Evolutionary conservation across 2,797 vertebrate species (phyloP), one percentile per base, ranked within the genome.

Genomic region (Gorsachius magnificus): DNA sequence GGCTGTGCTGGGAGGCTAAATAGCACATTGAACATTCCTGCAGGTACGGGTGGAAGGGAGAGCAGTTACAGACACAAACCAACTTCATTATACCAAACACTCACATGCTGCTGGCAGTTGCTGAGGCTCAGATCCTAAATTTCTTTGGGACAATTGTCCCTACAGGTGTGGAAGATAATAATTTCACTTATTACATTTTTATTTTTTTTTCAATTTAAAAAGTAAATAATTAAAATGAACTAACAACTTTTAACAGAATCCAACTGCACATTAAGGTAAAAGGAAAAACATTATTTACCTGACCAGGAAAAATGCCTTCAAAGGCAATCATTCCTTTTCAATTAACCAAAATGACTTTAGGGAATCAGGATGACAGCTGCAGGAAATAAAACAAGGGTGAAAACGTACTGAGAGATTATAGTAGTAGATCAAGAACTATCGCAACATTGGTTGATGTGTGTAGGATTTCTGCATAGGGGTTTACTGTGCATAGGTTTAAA

Each of bases 291-390:
- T 92, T 87, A 92, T 91, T 94, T 92, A 82, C 70, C 72, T 90
- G 22, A 1, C 29, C 38, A 54, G 38, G 41, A 90, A 88, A 83
- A 93, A 54, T 69, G 35, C 36, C 50, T 91, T 86, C 78, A 71
- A 65, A 92, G 60, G 41, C 64, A 96, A 75, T 96, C 22, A 80
- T 92, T 95, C 78, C 51, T 85, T 92, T 96, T 91, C 78, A 96
- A 83, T 96, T 94, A 93, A 61, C 56, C 33, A 71, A 64, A 94
- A 92, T 85, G 5, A 89, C 84, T 89, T 92, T 16, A 71, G 89
- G 89, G 81, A 92, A 96, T 96, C 68, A 91, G 61, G 38, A 46
- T 97, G 89, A 75, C 78, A 95, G 82, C 78, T 94, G 68, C 78
- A 94, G 78, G 45, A 92, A 93, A 93, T 91, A 92, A 87, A 92